Conservation (phyloP, 1,140 invertebrate genomes). For the Campodea augens region DNA sequence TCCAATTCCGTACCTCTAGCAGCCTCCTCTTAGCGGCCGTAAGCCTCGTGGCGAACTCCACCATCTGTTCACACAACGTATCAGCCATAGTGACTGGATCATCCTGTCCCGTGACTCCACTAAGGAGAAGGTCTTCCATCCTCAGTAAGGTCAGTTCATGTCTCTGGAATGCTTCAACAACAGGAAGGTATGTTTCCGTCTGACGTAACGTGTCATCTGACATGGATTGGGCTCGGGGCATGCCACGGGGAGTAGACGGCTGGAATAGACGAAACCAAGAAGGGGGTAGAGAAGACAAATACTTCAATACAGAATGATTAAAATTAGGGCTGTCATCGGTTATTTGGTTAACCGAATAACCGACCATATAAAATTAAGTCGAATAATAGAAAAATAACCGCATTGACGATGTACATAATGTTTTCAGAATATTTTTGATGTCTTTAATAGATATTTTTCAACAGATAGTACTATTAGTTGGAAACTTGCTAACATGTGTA, state of each 20-base stretch:
- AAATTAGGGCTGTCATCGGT: too few species aligned
- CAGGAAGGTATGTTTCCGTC: constrained; percentile 35
- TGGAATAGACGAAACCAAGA: constrained; percentile 10
- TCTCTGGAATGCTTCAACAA: constrained; percentile 57
- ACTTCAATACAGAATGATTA: too few species aligned
- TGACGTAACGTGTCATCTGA: neutral
- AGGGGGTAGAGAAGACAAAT: too few species aligned
- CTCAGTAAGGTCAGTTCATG: constrained; percentile 58
- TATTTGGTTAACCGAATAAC: too few species aligned
- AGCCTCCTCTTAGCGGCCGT: constrained; percentile 58
- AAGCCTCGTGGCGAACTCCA: constrained; percentile 55
- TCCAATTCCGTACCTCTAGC: too few species aligned
- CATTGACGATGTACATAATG: too few species aligned
- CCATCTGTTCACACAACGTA: constrained; percentile 47
- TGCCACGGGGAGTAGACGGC: constrained; percentile 15
- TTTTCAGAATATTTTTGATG: too few species aligned
- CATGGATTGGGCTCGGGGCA: constrained; percentile 3
- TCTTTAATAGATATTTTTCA: too few species aligned
- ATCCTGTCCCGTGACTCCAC: constrained; percentile 45
- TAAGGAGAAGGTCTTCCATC: constrained; percentile 56
- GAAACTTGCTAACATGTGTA: too few species aligned
- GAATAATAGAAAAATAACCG: too few species aligned
- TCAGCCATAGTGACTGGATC: constrained; percentile 31
- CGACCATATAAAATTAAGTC: too few species aligned
- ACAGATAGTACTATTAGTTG: too few species aligned